Percentiles rank a stretch among this genome's conserved stretches.
These are phyloP conservation scores for Seriola quinqueradiata DNA, from an alignment of 2,113 vertebrate genomes.

Conservation along the genomic window DNA sequence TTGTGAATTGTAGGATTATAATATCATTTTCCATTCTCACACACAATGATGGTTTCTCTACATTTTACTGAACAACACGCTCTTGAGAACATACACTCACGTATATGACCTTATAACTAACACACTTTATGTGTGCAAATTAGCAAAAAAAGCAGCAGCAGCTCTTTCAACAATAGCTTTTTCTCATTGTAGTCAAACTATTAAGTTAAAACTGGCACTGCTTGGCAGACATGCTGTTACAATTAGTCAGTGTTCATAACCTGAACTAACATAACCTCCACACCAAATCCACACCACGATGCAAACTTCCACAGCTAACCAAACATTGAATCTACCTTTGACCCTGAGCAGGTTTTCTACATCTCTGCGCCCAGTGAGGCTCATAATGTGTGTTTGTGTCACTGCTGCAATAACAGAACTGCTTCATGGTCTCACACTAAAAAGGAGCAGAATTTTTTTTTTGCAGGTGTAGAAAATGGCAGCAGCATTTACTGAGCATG, in stretches of 20 bases:
- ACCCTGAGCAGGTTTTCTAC: background rate
- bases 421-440: background rate
- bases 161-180: background rate
- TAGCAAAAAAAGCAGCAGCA: background rate
- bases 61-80: background rate
- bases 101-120: background rate
- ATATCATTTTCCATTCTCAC: background rate
- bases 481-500: background rate
- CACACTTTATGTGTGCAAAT: background rate
- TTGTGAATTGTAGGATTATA: background rate
- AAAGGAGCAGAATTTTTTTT: background rate
- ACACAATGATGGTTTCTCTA: background rate
- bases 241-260: background rate
- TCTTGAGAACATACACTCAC: background rate
- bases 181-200: background rate
- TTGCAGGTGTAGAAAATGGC: background rate
- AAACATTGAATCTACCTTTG: background rate
- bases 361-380: constrained; percentile 6
- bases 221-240: background rate
- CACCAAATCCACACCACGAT: background rate
- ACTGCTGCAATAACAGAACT: constrained; percentile 6
- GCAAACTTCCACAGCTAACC: background rate
- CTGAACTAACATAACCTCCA: constrained; percentile 10
- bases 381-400: constrained; percentile 3
- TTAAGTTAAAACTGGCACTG: background rate